phyloP scores from a whole-genome alignment of 2,888 invertebrate species.

The Drosophila parthenogenetica region DNA sequence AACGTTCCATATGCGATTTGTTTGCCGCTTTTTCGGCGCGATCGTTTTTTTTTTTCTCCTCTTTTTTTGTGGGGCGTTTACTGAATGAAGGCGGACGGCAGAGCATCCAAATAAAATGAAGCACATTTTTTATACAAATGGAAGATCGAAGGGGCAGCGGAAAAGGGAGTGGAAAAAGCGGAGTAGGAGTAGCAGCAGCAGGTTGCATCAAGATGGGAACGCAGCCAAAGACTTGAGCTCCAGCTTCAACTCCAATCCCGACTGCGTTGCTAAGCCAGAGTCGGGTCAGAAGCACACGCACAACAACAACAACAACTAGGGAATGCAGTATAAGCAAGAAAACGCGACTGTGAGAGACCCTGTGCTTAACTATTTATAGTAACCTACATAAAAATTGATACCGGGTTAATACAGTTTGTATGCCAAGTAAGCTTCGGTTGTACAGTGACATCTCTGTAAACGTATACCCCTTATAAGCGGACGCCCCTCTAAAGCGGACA shows the following conservation, averaged over 20 bases:
- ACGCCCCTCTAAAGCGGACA: too few relatives aligned
- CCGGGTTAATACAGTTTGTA: too few relatives aligned
- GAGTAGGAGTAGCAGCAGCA: constrained; percentile 32
- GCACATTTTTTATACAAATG: constrained; percentile 81
- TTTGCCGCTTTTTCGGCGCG: constrained; percentile 68
- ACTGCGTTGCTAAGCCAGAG: neutral
- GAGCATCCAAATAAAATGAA: constrained; percentile 82
- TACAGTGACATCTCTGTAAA: too few relatives aligned
- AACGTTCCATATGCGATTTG: constrained; percentile 81
- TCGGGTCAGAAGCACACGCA: constrained; percentile 29
- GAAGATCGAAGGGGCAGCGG: constrained; percentile 28
- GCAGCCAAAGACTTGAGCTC: constrained; percentile 31
- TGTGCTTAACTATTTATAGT: too few relatives aligned
- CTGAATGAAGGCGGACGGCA: constrained; percentile 78
- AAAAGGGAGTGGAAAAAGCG: neutral
- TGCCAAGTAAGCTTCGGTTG: too few relatives aligned
- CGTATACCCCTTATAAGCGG: too few relatives aligned
- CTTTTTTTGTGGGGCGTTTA: constrained; percentile 78
- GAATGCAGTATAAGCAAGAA: neutral
- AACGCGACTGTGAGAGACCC: too few relatives aligned
- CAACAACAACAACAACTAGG: neutral
- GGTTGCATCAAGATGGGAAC: constrained; percentile 75
- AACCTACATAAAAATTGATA: too few relatives aligned
- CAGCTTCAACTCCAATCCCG: neutral
- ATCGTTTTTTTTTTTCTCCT: constrained; percentile 18